phyloP scores from a whole-genome alignment of 2,113 vertebrate genomes.

The Tenrec ecaudatus region DNA sequence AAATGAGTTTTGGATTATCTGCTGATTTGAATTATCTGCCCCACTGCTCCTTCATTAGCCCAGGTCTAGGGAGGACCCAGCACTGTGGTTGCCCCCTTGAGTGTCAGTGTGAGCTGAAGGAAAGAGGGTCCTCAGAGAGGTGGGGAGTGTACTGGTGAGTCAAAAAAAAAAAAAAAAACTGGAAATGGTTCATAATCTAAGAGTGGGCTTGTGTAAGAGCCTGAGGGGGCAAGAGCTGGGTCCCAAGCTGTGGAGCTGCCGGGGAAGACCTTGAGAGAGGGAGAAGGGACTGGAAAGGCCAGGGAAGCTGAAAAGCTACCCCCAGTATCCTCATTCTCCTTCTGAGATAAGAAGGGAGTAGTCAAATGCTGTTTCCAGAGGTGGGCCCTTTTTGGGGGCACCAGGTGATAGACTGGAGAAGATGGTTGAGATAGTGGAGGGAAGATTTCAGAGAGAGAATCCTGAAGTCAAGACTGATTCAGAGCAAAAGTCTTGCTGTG shows the following conservation, averaged over 20 bases:
- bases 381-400: neutral
- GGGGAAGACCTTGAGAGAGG: neutral
- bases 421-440: neutral
- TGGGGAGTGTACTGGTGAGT: neutral
- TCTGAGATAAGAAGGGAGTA: neutral
- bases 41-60: constrained; percentile 37
- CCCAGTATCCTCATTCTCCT: neutral
- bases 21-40: constrained; percentile 59
- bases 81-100: neutral
- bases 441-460: neutral
- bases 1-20: constrained; percentile 72
- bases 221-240: too few relatives aligned
- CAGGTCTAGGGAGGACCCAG: neutral
- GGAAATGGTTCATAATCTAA: neutral
- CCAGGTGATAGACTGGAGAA: neutral
- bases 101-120: neutral
- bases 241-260: neutral
- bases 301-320: neutral
- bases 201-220: neutral
- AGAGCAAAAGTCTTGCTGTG: neutral
- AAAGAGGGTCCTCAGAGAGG: neutral
- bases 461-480: neutral
- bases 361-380: neutral
- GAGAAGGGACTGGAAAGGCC: neutral
- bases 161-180: neutral